Base-by-base conservation (phyloP, 1,140 invertebrate species). In the Paraescarpia echinospica region DNA sequence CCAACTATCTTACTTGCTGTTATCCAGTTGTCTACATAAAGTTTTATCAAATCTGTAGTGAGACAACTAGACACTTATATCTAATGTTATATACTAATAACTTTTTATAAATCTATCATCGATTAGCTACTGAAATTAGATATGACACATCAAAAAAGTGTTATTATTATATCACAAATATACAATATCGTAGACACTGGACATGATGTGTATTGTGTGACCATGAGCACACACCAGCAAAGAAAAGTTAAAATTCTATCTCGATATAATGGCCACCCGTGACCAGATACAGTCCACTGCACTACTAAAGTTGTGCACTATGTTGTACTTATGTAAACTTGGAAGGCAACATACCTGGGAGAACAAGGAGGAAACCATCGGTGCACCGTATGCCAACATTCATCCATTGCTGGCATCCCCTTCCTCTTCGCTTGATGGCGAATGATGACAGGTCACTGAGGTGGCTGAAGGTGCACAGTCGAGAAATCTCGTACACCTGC, bases 401-500 rank as follows among this genome's bases (percentile, higher is more conserved):
- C 93, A 96, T 94, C 95, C 95, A 96, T 92, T 95, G 93, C 33
- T 95, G 93, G 33, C 94, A 94, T n/a, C 96, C 95, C 34, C 94
- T 90, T 34, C 41, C 91, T 92, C 95, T 93, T 92, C 96, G 94
- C 33, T 95, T 92, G 33, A 92, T 93, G 1, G 94, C 89, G 95
- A 96, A 96, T 8, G 94, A 35, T 90, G 94, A 93, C 31, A 97
- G 93, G 27, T 95, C 94, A 48, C 96, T 94, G 33, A 95, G 94
- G 33, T 93, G 93, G 48, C 90, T 92, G 90, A 96, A 95, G 51
- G 95, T 94, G 0, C 94, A 92, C 18, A 97, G 91, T 35, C 96
- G 93, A 18, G 94, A 94, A 4, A 97, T 91, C 93, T 97, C 96
- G 93, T 97, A 97, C 4, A 96, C 92, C 94, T 97, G 97, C 31